Evolutionary conservation across 1,140 invertebrate species (phyloP).

Genomic region (Bombus breviceps): DNA sequence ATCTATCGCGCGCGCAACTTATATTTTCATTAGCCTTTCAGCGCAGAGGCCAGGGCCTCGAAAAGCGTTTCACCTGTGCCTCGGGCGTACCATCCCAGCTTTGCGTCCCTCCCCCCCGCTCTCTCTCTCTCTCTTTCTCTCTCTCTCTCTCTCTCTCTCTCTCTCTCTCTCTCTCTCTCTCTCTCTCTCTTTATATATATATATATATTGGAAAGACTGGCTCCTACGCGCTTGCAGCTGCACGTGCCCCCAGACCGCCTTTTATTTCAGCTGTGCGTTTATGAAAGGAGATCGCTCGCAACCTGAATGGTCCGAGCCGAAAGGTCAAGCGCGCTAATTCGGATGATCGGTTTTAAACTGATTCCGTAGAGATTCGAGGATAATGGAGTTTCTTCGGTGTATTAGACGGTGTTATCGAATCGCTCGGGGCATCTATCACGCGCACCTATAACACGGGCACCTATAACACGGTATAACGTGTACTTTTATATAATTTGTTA

Average conservation of each 20-base stretch:
- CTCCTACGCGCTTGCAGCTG: slow-evolving; percentile 29
- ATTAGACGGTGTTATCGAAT: too few species aligned
- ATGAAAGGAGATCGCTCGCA: slow-evolving; percentile 37
- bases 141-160: too few species aligned
- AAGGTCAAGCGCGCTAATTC: background rate
- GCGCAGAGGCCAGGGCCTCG: slow-evolving; percentile 10
- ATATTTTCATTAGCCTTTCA: slow-evolving; percentile 59
- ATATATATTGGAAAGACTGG: too few species aligned
- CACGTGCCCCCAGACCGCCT: background rate
- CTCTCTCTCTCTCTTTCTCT: too few species aligned
- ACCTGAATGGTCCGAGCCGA: background rate
- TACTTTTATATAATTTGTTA: too few species aligned
- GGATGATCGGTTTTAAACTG: background rate
- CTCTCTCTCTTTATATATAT: too few species aligned
- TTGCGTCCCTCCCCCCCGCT: too few species aligned
- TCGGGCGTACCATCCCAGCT: background rate
- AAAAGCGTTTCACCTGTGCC: slow-evolving; percentile 48
- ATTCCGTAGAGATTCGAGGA: background rate
- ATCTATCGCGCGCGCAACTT: slow-evolving; percentile 49
- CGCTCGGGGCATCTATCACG: too few species aligned
- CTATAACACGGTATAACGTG: too few species aligned
- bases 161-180: too few species aligned
- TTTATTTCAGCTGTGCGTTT: slow-evolving; percentile 7
- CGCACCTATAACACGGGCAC: too few species aligned
- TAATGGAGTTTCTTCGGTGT: background rate